Conservation (phyloP, 2,113 vertebrate genomes). For the Rhinogobius similis region DNA sequence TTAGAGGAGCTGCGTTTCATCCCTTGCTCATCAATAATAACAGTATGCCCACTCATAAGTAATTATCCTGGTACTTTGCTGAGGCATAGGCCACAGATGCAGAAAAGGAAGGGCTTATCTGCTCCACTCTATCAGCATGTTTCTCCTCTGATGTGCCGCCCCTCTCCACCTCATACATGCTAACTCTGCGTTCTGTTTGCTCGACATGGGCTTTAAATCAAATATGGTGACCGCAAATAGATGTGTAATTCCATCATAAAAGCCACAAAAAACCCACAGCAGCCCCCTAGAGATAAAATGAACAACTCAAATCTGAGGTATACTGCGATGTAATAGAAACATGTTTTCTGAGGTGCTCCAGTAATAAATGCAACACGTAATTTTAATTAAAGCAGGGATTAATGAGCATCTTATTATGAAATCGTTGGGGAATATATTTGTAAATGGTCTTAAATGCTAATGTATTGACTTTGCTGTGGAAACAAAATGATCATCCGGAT, state of each 20-base stretch:
- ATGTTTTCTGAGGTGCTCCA: neutral
- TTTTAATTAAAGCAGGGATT: neutral
- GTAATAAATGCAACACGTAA: neutral
- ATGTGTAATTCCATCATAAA: constrained; percentile 46
- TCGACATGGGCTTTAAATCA: constrained; percentile 65
- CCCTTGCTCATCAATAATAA: constrained; percentile 29
- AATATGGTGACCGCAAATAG: constrained; percentile 44
- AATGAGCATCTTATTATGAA: neutral
- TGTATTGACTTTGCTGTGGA: constrained; percentile 3
- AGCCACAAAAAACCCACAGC: constrained; percentile 24
- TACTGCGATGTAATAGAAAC: no score
- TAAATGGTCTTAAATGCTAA: constrained; percentile 2
- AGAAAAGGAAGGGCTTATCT: constrained; percentile 34
- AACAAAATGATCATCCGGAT: neutral
- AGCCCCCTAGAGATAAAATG: neutral
- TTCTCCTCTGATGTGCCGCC: constrained; percentile 61
- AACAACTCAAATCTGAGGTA: neutral
- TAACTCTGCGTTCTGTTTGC: constrained; percentile 46
- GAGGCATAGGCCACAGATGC: constrained; percentile 39
- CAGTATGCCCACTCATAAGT: constrained; percentile 38
- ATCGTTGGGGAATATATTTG: neutral
- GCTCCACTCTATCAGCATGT: constrained; percentile 61
- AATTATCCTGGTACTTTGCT: constrained; percentile 45
- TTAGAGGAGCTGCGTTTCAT: neutral
- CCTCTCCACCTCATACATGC: constrained; percentile 42